phyloP scores from a whole-genome alignment of 2,797 vertebrate genomes.

The Sparidentex hasta region DNA sequence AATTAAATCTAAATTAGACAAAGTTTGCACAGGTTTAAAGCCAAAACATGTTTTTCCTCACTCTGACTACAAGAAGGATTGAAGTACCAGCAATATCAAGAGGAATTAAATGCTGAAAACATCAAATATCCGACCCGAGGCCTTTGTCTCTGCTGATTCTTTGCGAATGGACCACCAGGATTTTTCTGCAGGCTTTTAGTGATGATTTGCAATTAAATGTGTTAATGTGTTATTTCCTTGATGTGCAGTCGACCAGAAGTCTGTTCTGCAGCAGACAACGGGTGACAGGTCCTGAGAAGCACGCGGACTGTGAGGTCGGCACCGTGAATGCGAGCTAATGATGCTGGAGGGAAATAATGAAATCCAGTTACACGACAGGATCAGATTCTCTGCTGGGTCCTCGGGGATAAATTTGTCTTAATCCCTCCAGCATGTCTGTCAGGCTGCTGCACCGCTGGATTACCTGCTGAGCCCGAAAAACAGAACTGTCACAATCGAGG shows the following conservation, averaged over 20 bases:
- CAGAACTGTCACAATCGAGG: constrained; percentile 28
- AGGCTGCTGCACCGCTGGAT: constrained; percentile 36
- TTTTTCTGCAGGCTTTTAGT: not conserved
- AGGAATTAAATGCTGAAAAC: too few species aligned
- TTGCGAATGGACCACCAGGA: not conserved
- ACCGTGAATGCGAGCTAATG: constrained; percentile 22
- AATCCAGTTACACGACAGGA: constrained; percentile 37
- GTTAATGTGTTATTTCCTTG: not conserved
- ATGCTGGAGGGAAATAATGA: constrained; percentile 47
- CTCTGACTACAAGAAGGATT: too few species aligned
- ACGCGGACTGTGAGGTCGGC: not conserved
- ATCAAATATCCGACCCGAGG: too few species aligned
- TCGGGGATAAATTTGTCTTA: constrained; percentile 20
- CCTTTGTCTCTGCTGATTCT: not conserved
- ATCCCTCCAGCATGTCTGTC: constrained; percentile 28
- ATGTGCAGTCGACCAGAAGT: not conserved
- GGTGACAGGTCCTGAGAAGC: constrained; percentile 10
- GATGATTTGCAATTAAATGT: not conserved
- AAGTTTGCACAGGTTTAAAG: too few species aligned
- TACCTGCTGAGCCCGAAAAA: constrained; percentile 39
- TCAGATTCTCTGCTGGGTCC: constrained; percentile 27
- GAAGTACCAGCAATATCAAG: too few species aligned
- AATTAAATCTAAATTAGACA: too few species aligned
- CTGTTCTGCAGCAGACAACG: not conserved
- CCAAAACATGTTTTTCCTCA: too few species aligned